These are phyloP conservation scores for Drosophila miranda DNA, from an alignment of 1,140 invertebrate genomes.

Conservation along the genomic window DNA sequence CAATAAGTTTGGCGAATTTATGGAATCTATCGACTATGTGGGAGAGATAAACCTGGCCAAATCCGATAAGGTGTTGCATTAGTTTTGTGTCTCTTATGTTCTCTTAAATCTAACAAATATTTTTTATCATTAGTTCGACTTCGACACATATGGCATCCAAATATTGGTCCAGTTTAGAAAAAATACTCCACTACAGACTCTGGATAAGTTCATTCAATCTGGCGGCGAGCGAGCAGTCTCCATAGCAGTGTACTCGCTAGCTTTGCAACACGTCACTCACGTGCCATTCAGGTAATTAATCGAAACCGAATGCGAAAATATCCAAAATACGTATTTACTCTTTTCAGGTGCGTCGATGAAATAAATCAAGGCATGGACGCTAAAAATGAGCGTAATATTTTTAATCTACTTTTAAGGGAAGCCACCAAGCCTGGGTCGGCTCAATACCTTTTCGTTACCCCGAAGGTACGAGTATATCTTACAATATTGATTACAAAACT, in stretches of 20 bases:
- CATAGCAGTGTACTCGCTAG: slow-evolving; percentile 86
- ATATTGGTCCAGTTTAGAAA: too few species aligned
- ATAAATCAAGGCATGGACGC: slow-evolving; percentile 99
- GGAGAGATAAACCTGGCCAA: slow-evolving; percentile 88
- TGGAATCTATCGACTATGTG: slow-evolving; percentile 89
- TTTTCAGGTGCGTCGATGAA: slow-evolving; percentile 94
- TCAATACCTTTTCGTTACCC: slow-evolving; percentile 97
- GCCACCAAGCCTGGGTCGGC: slow-evolving; percentile 87
- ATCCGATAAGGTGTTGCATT: slow-evolving; percentile 68
- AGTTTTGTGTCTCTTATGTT: too few species aligned
- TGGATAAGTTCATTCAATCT: slow-evolving; percentile 89
- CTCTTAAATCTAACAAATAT: not conserved
- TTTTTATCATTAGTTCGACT: slow-evolving; percentile 87
- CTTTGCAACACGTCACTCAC: too few species aligned
- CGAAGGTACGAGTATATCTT: slow-evolving; percentile 87
- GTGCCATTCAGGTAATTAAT: slow-evolving; percentile 76
- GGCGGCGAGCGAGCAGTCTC: slow-evolving; percentile 97
- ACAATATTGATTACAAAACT: not conserved
- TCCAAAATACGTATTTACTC: not conserved
- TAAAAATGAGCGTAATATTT: slow-evolving; percentile 92
- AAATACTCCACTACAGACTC: too few species aligned
- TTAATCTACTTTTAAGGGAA: slow-evolving; percentile 92
- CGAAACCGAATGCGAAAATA: too few species aligned
- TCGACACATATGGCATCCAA: slow-evolving; percentile 89
- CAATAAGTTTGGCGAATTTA: slow-evolving; percentile 88